Evolutionary conservation across 2,797 vertebrate species (phyloP).

Genomic region (Avahi laniger): DNA sequence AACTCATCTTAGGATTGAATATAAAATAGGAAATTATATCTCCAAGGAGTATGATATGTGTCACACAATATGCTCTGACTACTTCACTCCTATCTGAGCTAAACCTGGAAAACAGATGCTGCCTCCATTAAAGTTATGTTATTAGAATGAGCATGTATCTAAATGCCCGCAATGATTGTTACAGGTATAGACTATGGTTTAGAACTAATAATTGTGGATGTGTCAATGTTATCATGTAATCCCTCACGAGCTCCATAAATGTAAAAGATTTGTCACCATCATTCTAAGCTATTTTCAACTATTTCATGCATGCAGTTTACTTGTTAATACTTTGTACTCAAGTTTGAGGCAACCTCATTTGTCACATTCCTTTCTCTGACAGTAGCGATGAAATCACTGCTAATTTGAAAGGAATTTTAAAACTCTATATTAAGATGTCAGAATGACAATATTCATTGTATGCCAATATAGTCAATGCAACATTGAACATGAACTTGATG

Average conservation of each 20-base stretch:
- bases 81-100: neutral
- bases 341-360: neutral
- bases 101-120: neutral
- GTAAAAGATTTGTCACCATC: neutral
- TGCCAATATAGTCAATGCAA: neutral
- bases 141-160: neutral
- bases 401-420: constrained; percentile 36
- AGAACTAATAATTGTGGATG: neutral
- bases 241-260: neutral
- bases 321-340: neutral
- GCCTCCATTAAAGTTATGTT: neutral
- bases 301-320: neutral
- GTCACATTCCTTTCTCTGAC: constrained; percentile 27
- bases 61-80: neutral
- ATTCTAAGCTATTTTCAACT: neutral
- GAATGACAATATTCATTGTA: neutral
- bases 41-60: neutral
- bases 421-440: neutral
- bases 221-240: neutral
- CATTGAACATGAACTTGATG: neutral
- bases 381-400: neutral
- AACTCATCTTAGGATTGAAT: neutral
- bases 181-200: neutral
- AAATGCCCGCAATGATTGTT: neutral
- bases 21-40: neutral